phyloP scores from a whole-genome alignment of 2,888 invertebrate species.

The Melieria omissa region DNA sequence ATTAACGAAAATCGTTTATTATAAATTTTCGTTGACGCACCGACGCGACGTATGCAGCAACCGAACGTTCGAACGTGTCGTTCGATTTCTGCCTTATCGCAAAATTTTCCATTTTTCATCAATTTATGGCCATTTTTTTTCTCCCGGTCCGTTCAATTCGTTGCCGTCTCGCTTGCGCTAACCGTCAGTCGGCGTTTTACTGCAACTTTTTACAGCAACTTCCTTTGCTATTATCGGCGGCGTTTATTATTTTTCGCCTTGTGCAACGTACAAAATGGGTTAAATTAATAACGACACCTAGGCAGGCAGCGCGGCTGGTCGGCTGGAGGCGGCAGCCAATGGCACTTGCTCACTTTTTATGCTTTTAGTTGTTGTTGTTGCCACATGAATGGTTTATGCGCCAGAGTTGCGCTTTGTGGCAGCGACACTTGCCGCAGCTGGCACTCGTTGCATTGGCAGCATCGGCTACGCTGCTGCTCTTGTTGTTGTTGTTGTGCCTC shows the following conservation, averaged over 20 bases:
- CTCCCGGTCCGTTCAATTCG: background rate
- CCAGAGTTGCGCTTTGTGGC: background rate
- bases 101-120: conserved; percentile 18
- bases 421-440: background rate
- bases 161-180: conserved; percentile 6
- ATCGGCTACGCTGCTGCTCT: background rate
- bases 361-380: background rate
- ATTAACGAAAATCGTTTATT: conserved; percentile 36
- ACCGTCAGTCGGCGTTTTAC: background rate
- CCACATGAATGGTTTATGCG: background rate
- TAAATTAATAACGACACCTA: conserved; percentile 63
- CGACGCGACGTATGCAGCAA: background rate
- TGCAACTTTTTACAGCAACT: background rate
- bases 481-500: conserved; percentile 14
- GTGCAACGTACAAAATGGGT: conserved; percentile 49
- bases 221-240: background rate
- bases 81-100: background rate
- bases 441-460: background rate
- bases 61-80: too few species aligned
- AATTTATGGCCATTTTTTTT: conserved; percentile 27
- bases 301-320: conserved; percentile 38
- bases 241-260: conserved; percentile 5
- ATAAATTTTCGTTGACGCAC: conserved; percentile 43
- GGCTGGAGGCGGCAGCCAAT: conserved; percentile 28
- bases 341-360: conserved; percentile 43